Base-by-base conservation (phyloP, 2,797 vertebrate species). In the Amphiprion clarkii region DNA sequence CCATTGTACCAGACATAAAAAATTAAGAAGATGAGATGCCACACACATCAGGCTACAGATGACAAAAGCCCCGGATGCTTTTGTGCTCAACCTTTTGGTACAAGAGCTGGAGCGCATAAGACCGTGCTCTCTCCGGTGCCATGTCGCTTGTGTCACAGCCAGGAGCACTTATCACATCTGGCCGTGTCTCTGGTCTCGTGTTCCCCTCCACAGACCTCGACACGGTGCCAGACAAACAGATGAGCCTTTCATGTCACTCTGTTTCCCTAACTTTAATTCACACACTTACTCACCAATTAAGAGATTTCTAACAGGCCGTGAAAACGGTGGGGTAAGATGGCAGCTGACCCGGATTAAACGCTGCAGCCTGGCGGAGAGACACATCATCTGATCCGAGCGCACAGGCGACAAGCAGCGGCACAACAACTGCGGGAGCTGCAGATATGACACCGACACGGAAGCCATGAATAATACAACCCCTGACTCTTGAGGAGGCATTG, bases 261-360 rank as follows among this genome's bases (percentile, higher is more conserved):
- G 67, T 85, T 72, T 65, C 60, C 51, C 76, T 29, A 59, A 79
- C 73, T 85, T 82, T 72, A 71, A 81, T 76, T 78, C 78, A 65
- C 71, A 85, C 68, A 81, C 52, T 69, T 78, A 69, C 75, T 39
- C 17, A 10, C 49, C 88, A 93, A 90, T 92, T 88, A 89, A 29
- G 53, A 79, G 58, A 83, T 87, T 79, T 81, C 49, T 69, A 84
- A 80, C 82, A 72, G 72, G 67, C 80, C 63, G 9, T 79, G 73
- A 72, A 82, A 83, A 81, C 74, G 89, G 81, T 66, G 63, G 80
- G 71, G 67, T 61, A 70, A 78, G 75, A 84, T 78, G 70, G 82
- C 82, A 86, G 84, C 74, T 89, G 86, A 91, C 87, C 87, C 89
- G 88, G 84, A 91, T 93, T 87, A 85, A 88, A 86, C 81, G 66